phyloP scores from a whole-genome alignment of 1,140 invertebrate genomes.

The Pectinophora gossypiella region DNA sequence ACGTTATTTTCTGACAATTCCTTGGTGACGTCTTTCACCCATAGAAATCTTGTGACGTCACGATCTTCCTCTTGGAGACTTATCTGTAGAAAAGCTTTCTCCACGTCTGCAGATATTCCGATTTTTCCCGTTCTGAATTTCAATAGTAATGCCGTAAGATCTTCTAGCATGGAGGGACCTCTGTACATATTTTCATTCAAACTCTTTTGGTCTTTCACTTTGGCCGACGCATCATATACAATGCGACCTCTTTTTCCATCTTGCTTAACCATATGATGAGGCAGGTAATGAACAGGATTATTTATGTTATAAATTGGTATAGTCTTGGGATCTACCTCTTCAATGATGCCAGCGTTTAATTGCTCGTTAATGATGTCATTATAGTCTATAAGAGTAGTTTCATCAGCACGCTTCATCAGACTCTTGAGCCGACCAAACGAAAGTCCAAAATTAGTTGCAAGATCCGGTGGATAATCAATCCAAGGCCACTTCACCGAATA shows the following conservation, averaged over 20 bases:
- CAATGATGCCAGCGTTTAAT: neutral
- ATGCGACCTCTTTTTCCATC: slow-evolving; percentile 1
- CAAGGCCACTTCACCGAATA: slow-evolving; percentile 12
- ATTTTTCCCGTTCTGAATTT: slow-evolving; percentile 6
- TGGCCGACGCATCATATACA: slow-evolving; percentile 4
- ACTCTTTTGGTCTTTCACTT: slow-evolving; percentile 1
- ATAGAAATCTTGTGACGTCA: slow-evolving; percentile 14
- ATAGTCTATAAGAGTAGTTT: slow-evolving; percentile 3
- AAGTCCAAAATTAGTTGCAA: slow-evolving; percentile 10
- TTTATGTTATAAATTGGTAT: neutral
- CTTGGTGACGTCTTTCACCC: slow-evolving; percentile 7
- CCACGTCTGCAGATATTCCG: slow-evolving; percentile 5
- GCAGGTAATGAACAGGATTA: neutral
- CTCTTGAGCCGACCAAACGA: slow-evolving; percentile 2
- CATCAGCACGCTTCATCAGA: slow-evolving; percentile 3
- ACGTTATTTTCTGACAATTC: slow-evolving; percentile 5
- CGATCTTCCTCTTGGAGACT: slow-evolving; percentile 9
- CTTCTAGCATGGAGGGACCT: slow-evolving; percentile 11
- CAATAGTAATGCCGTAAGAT: slow-evolving; percentile 8
- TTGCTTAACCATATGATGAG: slow-evolving; percentile 7
- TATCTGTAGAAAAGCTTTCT: slow-evolving; percentile 13
- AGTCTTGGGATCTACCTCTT: neutral
- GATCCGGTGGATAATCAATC: slow-evolving; percentile 3
- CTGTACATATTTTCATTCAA: slow-evolving; percentile 7
- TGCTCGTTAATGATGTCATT: slow-evolving; percentile 6